phyloP scores from a whole-genome alignment of 2,113 vertebrate species.

The Noctilio leporinus region DNA sequence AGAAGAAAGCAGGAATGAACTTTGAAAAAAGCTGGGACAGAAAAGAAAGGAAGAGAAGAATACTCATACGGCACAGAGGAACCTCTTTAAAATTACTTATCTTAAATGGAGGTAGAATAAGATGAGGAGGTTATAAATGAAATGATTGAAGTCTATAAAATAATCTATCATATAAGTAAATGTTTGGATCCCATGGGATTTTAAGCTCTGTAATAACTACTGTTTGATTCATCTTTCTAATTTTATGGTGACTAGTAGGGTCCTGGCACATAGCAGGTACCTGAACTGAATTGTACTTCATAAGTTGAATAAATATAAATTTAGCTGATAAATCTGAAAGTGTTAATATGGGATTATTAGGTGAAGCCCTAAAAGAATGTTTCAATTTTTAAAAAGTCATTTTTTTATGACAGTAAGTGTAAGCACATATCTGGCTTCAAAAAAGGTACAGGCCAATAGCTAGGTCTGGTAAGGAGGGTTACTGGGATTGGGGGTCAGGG shows the following conservation, averaged over 20 bases:
- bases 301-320: background rate
- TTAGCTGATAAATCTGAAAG: background rate
- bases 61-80: conserved; percentile 29
- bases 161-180: background rate
- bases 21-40: conserved; percentile 17
- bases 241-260: background rate
- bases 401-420: background rate
- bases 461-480: background rate
- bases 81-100: background rate
- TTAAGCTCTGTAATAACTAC: background rate
- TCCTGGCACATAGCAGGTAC: background rate
- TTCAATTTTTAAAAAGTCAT: background rate
- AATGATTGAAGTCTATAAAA: background rate
- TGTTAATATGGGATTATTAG: background rate
- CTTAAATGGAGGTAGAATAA: background rate
- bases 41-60: conserved; percentile 46
- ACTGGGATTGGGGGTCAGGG: fast-evolving
- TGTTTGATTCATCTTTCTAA: background rate
- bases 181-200: background rate
- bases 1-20: background rate
- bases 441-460: background rate
- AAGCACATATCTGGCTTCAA: background rate
- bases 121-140: background rate
- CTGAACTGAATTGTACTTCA: background rate
- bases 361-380: background rate